Evolutionary conservation across 2,797 vertebrate genomes (phyloP).

Genomic region (Chanos chanos): DNA sequence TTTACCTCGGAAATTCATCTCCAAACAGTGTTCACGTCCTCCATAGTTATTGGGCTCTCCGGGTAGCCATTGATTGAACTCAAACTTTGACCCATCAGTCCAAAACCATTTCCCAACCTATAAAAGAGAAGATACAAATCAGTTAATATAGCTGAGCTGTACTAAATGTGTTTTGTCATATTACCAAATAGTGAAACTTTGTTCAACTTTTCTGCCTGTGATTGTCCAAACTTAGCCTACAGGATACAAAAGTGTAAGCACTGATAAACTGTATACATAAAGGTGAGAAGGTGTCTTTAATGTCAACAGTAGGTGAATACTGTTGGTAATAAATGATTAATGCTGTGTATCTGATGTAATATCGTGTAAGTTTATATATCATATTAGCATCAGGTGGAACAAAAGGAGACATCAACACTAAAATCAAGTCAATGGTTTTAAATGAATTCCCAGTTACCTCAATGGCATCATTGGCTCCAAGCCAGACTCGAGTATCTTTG

Average conservation of each 20-base stretch:
- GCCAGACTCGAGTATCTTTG: not conserved
- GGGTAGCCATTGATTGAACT: slow-evolving; percentile 6
- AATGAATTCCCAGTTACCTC: not conserved
- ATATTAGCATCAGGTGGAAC: too few relatives aligned
- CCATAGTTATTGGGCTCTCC: not conserved
- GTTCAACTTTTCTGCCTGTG: too few relatives aligned
- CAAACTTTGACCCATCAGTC: slow-evolving; percentile 34
- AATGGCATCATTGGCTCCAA: slow-evolving; percentile 30
- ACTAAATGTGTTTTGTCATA: not conserved
- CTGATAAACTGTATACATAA: too few relatives aligned
- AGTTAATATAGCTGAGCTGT: not conserved
- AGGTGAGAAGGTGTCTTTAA: too few relatives aligned
- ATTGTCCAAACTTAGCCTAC: too few relatives aligned
- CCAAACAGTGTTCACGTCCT: not conserved
- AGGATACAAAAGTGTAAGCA: too few relatives aligned
- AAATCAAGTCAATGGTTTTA: not conserved
- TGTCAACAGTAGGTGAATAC: too few relatives aligned
- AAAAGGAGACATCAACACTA: not conserved
- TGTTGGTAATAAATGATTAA: too few relatives aligned
- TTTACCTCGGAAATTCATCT: slow-evolving; percentile 34
- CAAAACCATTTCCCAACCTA: slow-evolving; percentile 24
- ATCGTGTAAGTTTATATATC: too few relatives aligned
- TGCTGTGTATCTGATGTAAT: too few relatives aligned
- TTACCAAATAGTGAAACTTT: not conserved
- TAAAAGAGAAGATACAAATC: not conserved